Evolutionary conservation across 2,888 invertebrate species (phyloP).

Genomic region (Drosophila atripex): DNA sequence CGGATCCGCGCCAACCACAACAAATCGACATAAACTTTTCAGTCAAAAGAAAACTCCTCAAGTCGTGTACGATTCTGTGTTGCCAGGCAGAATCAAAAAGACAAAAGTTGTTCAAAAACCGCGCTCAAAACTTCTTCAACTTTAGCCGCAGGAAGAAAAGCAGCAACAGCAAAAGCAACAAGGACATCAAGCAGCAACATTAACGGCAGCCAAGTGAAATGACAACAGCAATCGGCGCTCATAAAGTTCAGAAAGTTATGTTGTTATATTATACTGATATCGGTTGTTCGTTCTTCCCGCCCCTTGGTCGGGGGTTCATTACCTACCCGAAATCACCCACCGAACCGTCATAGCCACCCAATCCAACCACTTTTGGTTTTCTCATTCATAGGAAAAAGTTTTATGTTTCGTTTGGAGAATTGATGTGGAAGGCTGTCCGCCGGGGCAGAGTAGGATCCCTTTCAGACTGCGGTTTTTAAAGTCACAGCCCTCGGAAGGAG

Average conservation of each 20-base stretch:
- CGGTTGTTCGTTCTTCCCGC: slow-evolving; percentile 39
- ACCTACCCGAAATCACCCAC: slow-evolving; percentile 6
- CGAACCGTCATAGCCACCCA: neutral
- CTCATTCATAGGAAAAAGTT: slow-evolving; percentile 38
- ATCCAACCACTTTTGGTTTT: slow-evolving; percentile 8
- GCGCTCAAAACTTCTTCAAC: slow-evolving; percentile 58
- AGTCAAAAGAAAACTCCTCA: slow-evolving; percentile 40
- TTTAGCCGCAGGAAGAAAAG: slow-evolving; percentile 44
- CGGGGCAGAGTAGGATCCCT: slow-evolving; percentile 3
- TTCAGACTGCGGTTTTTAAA: slow-evolving; percentile 37
- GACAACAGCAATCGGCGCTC: slow-evolving; percentile 53
- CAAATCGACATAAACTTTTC: slow-evolving; percentile 47
- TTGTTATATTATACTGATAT: slow-evolving; percentile 51
- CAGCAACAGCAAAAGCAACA: slow-evolving; percentile 9
- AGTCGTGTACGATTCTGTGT: slow-evolving; percentile 39
- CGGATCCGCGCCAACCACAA: slow-evolving; percentile 14
- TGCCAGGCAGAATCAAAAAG: slow-evolving; percentile 50
- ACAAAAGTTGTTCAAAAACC: slow-evolving; percentile 58
- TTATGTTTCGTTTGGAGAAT: slow-evolving; percentile 40
- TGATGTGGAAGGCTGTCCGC: slow-evolving; percentile 34
- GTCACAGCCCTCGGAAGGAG: slow-evolving; percentile 14
- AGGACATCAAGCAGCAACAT: slow-evolving; percentile 29
- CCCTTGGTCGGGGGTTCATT: slow-evolving; percentile 16
- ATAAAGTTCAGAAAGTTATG: slow-evolving; percentile 55
- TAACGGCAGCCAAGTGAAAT: slow-evolving; percentile 44